Base-by-base conservation (phyloP, 2,888 invertebrate genomes). In the Copidosoma aretas region DNA sequence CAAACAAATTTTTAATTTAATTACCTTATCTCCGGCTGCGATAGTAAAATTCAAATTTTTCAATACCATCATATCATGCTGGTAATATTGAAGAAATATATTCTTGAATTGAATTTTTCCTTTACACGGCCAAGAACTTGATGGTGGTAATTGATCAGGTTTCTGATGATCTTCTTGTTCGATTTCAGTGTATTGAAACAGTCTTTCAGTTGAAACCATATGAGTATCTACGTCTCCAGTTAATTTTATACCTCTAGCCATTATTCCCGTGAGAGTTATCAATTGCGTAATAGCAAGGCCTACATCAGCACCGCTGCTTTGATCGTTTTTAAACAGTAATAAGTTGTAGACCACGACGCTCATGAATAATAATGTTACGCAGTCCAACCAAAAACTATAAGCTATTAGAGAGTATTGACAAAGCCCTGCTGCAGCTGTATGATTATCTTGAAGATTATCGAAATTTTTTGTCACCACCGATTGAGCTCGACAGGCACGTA, bases 401-500 rank as follows among this genome's bases (percentile, higher is more conserved):
- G 89, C 83, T 21, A 88, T 72, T 71, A 90, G 90, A 52, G 90
- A 84, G 77, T 86, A 88, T n/a, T 89, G 87, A 74, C 89, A 89
- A 75, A 88, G 87, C 1, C 87, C 85, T 86, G 88, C 89, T 2
- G 90, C 87, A 12, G 88, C 86, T 0, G 90, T 90, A 77, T 91
- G 90, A 39, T 89, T 84, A 80, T 88, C 91, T 85, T 93, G 92
- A 74, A 91, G 87, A 39, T 82, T 81, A 79, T 93, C 93, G 76
- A 94, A 93, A 77, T 93, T 91, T 76, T 89, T 87, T 57, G 89
- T 88, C 60, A 96, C 89, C 77, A 91, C 86, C 72, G 89, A 86
- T 82, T 93, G 89, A 1, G 92, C 91, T 25, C 88, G 87, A 1
- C 91, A 90, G 0, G 95, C 91, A 68, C 97, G 87, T 72, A 98